Evolutionary conservation across 1,140 invertebrate species (phyloP).

Genomic region (Pantala flavescens): DNA sequence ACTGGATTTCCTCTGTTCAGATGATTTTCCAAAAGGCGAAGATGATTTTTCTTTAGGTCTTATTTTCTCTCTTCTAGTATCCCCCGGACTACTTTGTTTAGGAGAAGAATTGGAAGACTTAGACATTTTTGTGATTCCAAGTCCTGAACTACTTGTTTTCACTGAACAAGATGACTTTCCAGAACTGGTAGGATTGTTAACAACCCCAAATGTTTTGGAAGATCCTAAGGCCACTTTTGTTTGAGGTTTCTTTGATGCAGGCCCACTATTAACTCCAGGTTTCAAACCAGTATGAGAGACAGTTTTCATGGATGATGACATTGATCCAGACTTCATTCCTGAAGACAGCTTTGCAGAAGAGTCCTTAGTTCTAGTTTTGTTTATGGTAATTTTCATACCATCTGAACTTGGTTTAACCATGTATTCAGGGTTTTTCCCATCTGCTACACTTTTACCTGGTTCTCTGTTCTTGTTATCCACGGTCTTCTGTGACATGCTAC

Average conservation of each 20-base stretch:
- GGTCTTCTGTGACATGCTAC: conserved; percentile 16
- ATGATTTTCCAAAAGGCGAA: conserved; percentile 18
- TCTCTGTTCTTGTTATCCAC: conserved; percentile 17
- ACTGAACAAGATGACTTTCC: not conserved
- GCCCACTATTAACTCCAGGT: conserved; percentile 68
- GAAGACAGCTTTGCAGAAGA: conserved; percentile 32
- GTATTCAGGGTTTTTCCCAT: conserved; percentile 66
- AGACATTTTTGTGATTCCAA: not conserved
- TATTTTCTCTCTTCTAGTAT: not conserved
- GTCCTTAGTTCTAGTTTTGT: conserved; percentile 64
- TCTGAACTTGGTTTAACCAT: conserved; percentile 76
- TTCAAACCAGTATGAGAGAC: conserved; percentile 68
- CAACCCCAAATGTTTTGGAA: not conserved
- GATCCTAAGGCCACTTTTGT: conserved; percentile 15
- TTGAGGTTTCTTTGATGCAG: conserved; percentile 65
- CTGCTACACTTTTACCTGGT: conserved; percentile 19
- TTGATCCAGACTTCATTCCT: conserved; percentile 33
- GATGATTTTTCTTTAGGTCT: conserved; percentile 6
- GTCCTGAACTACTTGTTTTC: not conserved
- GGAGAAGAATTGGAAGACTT: conserved; percentile 2
- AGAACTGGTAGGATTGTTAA: not conserved
- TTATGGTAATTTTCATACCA: conserved; percentile 81
- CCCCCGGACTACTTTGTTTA: not conserved
- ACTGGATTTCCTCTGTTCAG: conserved; percentile 46
- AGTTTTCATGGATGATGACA: conserved; percentile 32